These are phyloP conservation scores for Zoroaster sp. DNA, from an alignment of 53 echinoderm and acorn worm species.

Conservation along the genomic window DNA sequence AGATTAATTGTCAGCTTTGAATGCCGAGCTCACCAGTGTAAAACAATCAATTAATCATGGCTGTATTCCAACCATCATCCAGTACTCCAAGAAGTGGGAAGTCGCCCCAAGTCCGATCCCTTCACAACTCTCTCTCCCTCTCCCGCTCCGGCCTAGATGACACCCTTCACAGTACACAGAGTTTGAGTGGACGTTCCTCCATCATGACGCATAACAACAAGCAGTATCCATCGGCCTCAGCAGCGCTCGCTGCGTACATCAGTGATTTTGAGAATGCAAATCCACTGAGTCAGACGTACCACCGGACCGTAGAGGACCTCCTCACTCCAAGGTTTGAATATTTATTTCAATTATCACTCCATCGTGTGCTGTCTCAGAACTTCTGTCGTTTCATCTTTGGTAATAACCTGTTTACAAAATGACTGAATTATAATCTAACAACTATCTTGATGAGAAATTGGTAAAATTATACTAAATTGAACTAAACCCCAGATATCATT, in stretches of 20 bases:
- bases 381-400: background rate
- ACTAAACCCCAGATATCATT: no score
- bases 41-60: background rate
- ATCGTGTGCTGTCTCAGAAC: background rate
- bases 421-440: no score
- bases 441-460: no score
- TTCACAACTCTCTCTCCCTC: background rate
- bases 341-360: background rate
- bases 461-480: no score
- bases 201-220: constrained; percentile 76
- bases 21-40: background rate
- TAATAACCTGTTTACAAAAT: no score
- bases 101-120: background rate
- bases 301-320: constrained; percentile 83
- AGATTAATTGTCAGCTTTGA: background rate
- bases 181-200: constrained; percentile 72
- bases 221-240: constrained; percentile 87
- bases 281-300: constrained; percentile 39
- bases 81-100: background rate
- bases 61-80: background rate
- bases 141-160: constrained; percentile 20
- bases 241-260: constrained; percentile 85
- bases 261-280: constrained; percentile 69
- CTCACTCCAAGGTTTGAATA: constrained; percentile 47
- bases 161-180: constrained; percentile 85